phyloP scores from a whole-genome alignment of 2,113 vertebrate species.

The Xenopus tropicalis region UCB_Xtro_10.0 CM004447.2:150670501-150671000 shows the following conservation, averaged over 20 bases:
- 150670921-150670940: too few relatives aligned
- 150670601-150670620: neutral
- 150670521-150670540: constrained; percentile 36
- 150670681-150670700: neutral
- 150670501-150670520: constrained; percentile 22
- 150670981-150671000: too few relatives aligned
- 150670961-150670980: too few relatives aligned
- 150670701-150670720: neutral
- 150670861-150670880: too few relatives aligned
- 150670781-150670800: neutral
- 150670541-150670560: constrained; percentile 27
- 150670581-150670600: constrained; percentile 23
- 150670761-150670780: neutral
- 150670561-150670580: constrained; percentile 43
- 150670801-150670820: neutral
- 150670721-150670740: neutral
- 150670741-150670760: neutral
- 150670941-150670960: too few relatives aligned
- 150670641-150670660: constrained; percentile 29
- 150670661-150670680: neutral
- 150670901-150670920: too few relatives aligned
- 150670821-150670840: neutral
- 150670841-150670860: neutral
- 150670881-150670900: too few relatives aligned
- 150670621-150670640: constrained; percentile 36